These are phyloP conservation scores for Catostylus mosaicus DNA, from an alignment of 30 jellyfish, hydroid and myxozoan genomes.

Conservation along the genomic window DNA sequence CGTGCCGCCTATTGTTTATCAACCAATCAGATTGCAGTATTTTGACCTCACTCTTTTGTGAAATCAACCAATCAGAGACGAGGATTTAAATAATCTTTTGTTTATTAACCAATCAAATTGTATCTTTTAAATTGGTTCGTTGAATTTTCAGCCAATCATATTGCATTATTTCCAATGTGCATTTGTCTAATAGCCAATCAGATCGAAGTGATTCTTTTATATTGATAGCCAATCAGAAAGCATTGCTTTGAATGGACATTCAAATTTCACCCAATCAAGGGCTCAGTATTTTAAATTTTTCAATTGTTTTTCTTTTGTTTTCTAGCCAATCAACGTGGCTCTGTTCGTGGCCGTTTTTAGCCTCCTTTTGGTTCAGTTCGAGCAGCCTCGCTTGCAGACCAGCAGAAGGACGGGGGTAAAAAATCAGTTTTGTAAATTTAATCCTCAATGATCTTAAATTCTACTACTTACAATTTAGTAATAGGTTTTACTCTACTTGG, in stretches of 20 bases:
- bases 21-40: conserved; percentile 5
- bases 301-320: background rate
- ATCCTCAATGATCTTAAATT: background rate
- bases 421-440: background rate
- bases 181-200: background rate
- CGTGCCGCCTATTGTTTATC: conserved; percentile 19
- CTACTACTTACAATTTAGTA: background rate
- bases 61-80: too few species aligned
- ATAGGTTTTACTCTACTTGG: background rate
- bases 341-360: background rate
- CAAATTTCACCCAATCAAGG: background rate
- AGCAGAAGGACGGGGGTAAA: conserved; percentile 9
- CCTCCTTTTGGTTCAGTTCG: conserved; percentile 10
- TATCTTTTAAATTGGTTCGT: background rate
- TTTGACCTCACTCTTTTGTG: too few species aligned
- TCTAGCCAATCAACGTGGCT: background rate
- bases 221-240: background rate
- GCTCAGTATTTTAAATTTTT: background rate
- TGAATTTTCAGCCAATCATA: background rate
- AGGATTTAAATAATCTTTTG: background rate
- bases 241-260: background rate
- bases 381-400: background rate
- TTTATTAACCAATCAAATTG: conserved; percentile 8
- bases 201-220: background rate
- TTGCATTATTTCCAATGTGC: background rate